Evolutionary conservation across 2,113 vertebrate species (phyloP).

Genomic region (Leucosticte australis): DNA sequence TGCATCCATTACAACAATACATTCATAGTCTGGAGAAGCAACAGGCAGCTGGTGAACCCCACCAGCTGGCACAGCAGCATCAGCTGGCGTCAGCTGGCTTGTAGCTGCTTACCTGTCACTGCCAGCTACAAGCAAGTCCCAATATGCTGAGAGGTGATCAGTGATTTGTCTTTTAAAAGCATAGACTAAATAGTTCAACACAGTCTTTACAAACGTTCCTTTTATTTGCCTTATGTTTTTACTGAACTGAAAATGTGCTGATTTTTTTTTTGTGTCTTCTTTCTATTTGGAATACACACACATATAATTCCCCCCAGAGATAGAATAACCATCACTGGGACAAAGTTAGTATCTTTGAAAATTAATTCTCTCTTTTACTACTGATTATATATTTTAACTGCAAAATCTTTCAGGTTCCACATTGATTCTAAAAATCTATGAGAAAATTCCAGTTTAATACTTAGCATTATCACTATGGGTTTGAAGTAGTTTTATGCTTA

Average conservation of each 20-base stretch:
- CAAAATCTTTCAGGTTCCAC: background rate
- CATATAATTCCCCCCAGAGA: background rate
- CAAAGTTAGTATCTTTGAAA: background rate
- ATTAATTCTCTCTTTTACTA: background rate
- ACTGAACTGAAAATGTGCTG: background rate
- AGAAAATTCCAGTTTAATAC: background rate
- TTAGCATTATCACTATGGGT: background rate
- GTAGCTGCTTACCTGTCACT: constrained; percentile 43
- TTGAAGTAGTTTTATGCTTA: background rate
- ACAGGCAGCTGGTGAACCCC: background rate
- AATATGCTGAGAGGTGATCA: constrained; percentile 10
- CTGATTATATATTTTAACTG: background rate
- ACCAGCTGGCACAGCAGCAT: background rate
- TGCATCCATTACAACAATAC: background rate
- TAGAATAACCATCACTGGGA: background rate
- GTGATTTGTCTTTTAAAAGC: constrained; percentile 38
- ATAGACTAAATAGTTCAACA: constrained; percentile 17
- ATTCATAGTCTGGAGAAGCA: background rate
- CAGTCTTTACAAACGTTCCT: constrained; percentile 26
- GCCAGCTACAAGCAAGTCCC: background rate
- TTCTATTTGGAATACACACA: background rate
- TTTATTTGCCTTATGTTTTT: constrained; percentile 11
- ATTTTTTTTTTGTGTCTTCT: background rate
- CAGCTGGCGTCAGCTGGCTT: background rate
- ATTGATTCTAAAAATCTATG: background rate